Evolutionary conservation across 2,888 invertebrate genomes (phyloP).

Genomic region (Gastracanthus pulcherrimus): DNA sequence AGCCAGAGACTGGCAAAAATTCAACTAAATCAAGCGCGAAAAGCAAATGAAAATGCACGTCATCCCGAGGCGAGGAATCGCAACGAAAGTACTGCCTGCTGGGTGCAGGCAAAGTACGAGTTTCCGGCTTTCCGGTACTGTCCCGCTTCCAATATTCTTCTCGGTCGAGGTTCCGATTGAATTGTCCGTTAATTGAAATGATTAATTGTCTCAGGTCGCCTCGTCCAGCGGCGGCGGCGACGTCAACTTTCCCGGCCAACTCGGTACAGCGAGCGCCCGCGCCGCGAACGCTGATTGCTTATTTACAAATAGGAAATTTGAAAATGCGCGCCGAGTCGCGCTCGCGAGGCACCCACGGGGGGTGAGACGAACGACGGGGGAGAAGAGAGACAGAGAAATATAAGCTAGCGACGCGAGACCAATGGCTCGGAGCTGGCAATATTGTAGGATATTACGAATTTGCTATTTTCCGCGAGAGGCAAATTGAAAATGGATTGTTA

Average conservation of each 20-base stretch:
- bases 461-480: slow-evolving; percentile 73
- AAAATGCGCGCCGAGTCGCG: slow-evolving; percentile 71
- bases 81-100: slow-evolving; percentile 23
- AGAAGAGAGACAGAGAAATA: slow-evolving; percentile 22
- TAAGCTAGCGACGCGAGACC: slow-evolving; percentile 51
- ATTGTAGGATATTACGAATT: slow-evolving; percentile 78
- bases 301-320: slow-evolving; percentile 78
- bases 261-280: not conserved
- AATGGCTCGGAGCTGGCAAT: slow-evolving; percentile 67
- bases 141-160: slow-evolving; percentile 75
- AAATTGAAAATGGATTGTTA: slow-evolving; percentile 77
- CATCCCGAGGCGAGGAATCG: not conserved
- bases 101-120: slow-evolving; percentile 49
- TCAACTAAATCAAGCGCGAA: slow-evolving; percentile 47
- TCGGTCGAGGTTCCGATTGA: slow-evolving; percentile 70
- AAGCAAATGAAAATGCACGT: slow-evolving; percentile 49
- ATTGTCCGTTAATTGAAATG: slow-evolving; percentile 77
- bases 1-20: too few species aligned
- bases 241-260: slow-evolving; percentile 31
- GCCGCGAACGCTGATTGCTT: slow-evolving; percentile 72
- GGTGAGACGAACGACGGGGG: not conserved
- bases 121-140: slow-evolving; percentile 72
- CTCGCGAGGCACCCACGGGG: not conserved
- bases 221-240: slow-evolving; percentile 21
- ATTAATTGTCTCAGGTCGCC: slow-evolving; percentile 76